A percentile compares a stretch with the other conserved stretches of the same genome.
These are phyloP conservation scores for Chlorodrepanis virens DNA, from an alignment of 2,113 vertebrate species.

Conservation along the genomic window DNA sequence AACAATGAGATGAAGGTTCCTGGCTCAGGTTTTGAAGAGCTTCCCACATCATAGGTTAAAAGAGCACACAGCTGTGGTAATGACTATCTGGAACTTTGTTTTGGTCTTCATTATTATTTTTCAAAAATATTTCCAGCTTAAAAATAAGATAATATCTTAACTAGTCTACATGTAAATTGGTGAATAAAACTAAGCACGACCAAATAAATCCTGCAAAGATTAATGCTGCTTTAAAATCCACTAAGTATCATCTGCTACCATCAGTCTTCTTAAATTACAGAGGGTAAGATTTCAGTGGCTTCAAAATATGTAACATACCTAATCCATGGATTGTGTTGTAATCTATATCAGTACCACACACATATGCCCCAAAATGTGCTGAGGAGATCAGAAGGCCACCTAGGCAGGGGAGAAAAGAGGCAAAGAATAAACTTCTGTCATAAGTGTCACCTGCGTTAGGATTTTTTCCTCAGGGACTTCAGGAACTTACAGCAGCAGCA, in stretches of 20 bases:
- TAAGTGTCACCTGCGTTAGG: background rate
- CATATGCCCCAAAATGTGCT: constrained; percentile 94
- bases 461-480: background rate
- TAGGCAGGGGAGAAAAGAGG: constrained; percentile 50
- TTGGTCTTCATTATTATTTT: background rate
- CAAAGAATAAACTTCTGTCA: background rate
- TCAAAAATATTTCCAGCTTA: background rate
- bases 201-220: background rate
- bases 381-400: constrained; percentile 93
- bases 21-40: background rate
- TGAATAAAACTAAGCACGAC: background rate
- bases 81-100: background rate
- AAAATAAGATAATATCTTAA: background rate
- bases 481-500: background rate
- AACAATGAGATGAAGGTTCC: background rate
- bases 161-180: background rate
- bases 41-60: background rate
- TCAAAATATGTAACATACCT: constrained; percentile 74
- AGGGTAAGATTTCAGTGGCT: background rate
- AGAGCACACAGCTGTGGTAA: background rate
- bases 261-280: background rate
- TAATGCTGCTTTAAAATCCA: background rate
- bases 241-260: background rate
- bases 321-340: constrained; percentile 95
- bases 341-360: constrained; percentile 94